Conservation (phyloP, 2,888 invertebrate genomes). For the Sminthurides aquaticus region DNA sequence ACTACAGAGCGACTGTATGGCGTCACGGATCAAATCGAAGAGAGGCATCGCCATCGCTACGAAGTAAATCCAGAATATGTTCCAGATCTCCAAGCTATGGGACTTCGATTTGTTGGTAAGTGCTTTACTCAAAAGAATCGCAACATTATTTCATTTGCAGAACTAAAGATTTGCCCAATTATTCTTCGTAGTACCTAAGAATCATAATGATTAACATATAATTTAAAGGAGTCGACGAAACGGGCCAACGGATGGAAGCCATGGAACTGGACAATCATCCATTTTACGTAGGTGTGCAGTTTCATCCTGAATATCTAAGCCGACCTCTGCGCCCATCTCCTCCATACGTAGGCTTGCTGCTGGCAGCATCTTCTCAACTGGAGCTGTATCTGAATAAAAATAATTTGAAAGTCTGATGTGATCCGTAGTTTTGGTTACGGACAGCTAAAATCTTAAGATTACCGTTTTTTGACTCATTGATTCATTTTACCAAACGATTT, state of each 20-base stretch:
- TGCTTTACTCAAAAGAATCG: not conserved
- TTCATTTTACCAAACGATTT: too few relatives aligned
- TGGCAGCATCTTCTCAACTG: conserved; percentile 79
- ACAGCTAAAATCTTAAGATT: too few relatives aligned
- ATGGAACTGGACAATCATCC: conserved; percentile 74
- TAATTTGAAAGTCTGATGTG: conserved; percentile 12
- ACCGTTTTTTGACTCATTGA: too few relatives aligned
- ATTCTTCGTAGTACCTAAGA: too few relatives aligned
- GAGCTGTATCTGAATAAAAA: conserved; percentile 61
- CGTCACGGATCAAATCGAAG: conserved; percentile 70
- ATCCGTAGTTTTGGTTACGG: too few relatives aligned
- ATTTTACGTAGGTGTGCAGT: conserved; percentile 92
- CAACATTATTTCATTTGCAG: too few relatives aligned
- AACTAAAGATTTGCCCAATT: too few relatives aligned
- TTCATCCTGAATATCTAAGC: conserved; percentile 94
- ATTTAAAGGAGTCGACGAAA: conserved; percentile 60
- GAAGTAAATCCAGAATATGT: conserved; percentile 92
- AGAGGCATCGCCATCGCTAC: conserved; percentile 93
- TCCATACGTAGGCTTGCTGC: conserved; percentile 86
- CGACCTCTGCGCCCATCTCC: conserved; percentile 86
- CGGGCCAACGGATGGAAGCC: conserved; percentile 89
- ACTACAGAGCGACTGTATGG: conserved; percentile 65
- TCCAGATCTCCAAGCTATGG: conserved; percentile 65
- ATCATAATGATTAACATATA: too few relatives aligned
- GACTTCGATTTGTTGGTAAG: conserved; percentile 78